Conservation (phyloP, 2,113 vertebrate genomes). For the Verasper variegatus region DNA sequence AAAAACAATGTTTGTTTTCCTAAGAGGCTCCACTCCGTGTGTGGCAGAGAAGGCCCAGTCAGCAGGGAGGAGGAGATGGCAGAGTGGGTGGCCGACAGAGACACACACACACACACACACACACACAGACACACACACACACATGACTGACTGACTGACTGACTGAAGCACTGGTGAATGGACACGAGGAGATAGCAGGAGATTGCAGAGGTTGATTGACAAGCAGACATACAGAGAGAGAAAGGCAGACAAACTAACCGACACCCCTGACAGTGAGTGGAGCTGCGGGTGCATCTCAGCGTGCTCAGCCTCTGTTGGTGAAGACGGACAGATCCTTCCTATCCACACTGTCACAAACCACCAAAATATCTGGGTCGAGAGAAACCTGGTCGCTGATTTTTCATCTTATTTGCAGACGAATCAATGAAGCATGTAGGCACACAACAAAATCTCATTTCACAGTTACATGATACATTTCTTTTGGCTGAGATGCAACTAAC, state of each 20-base stretch:
- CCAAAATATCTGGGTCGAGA: slow-evolving; percentile 19
- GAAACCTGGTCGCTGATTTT: not conserved
- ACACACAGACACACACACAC: not conserved
- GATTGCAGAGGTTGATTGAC: slow-evolving; percentile 58
- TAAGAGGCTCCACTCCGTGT: slow-evolving; percentile 50
- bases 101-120: not conserved
- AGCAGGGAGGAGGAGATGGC: slow-evolving; percentile 10
- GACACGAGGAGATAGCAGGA: slow-evolving; percentile 30
- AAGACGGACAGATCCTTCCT: slow-evolving; percentile 59
- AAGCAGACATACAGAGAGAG: slow-evolving; percentile 41
- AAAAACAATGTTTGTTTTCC: slow-evolving; percentile 67
- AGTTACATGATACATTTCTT: not conserved
- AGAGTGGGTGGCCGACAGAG: not conserved
- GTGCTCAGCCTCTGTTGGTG: slow-evolving; percentile 19
- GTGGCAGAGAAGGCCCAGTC: slow-evolving; percentile 39
- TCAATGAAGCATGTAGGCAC: too few relatives aligned
- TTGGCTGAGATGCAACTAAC: not conserved
- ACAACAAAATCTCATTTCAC: too few relatives aligned
- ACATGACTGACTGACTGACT: not conserved
- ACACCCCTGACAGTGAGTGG: slow-evolving; percentile 36
- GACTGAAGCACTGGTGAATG: slow-evolving; percentile 8
- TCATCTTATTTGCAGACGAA: too few relatives aligned
- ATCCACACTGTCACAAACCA: slow-evolving; percentile 37
- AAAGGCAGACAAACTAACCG: slow-evolving; percentile 47
- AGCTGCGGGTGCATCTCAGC: slow-evolving; percentile 44